Evolutionary conservation across 2,113 vertebrate species (phyloP).

Genomic region (Cyprinus carpio): DNA sequence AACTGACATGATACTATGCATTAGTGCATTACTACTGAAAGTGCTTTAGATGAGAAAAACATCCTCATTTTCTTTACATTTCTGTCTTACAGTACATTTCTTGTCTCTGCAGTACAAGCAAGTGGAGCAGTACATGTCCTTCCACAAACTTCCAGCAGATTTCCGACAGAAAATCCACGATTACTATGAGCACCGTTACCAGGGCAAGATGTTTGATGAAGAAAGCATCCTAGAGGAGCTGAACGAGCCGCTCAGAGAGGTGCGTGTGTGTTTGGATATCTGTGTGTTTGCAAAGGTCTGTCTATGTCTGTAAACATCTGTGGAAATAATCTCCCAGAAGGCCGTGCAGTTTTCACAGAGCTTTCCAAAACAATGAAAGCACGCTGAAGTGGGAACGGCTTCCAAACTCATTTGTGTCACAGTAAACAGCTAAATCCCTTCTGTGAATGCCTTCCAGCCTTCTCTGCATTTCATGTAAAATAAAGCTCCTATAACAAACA

Average conservation of each 20-base stretch:
- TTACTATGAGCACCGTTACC: constrained; percentile 97
- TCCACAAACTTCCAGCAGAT: constrained; percentile 95
- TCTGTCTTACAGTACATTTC: constrained; percentile 7
- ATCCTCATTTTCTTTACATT: not conserved
- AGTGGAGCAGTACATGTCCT: constrained; percentile 99
- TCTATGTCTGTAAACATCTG: constrained; percentile 37
- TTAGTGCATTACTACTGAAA: not conserved
- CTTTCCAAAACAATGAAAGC: constrained; percentile 47
- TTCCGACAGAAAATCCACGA: constrained; percentile 97
- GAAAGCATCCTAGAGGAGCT: constrained; percentile 96
- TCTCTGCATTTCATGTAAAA: not conserved
- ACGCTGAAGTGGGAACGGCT: constrained; percentile 6
- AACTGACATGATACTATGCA: not conserved
- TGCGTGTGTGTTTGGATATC: constrained; percentile 54
- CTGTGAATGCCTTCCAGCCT: not conserved
- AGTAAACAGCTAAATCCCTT: not conserved
- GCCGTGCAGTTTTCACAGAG: constrained; percentile 2
- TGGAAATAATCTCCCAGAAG: constrained; percentile 45
- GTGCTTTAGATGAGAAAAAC: constrained; percentile 86
- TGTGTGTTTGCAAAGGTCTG: constrained; percentile 18
- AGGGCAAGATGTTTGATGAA: constrained; percentile 99
- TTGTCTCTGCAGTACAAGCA: constrained; percentile 87
- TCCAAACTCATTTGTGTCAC: constrained; percentile 6
- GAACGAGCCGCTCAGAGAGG: constrained; percentile 92
- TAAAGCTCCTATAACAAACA: not conserved